A percentile compares a stretch with the other conserved stretches of the same genome.
These are phyloP conservation scores for Hoplostethus atlanticus DNA, from an alignment of 2,797 vertebrate species.

Conservation along the genomic window DNA sequence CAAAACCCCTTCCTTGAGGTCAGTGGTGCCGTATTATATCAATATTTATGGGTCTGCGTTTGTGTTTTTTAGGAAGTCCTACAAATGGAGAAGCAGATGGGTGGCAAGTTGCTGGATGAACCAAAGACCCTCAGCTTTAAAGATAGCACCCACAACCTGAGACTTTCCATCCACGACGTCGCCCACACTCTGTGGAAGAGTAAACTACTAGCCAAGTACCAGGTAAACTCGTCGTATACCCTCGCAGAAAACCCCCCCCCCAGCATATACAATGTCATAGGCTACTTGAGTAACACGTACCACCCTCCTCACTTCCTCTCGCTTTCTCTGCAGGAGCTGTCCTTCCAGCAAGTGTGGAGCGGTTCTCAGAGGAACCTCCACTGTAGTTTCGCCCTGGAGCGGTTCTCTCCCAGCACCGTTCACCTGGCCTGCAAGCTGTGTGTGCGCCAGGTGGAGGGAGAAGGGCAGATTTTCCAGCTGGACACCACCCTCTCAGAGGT, in stretches of 20 bases:
- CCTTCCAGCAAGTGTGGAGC: constrained; percentile 96
- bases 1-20: not conserved
- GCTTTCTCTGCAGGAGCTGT: constrained; percentile 88
- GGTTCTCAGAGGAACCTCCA: constrained; percentile 95
- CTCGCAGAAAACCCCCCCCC: not conserved
- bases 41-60: constrained; percentile 22
- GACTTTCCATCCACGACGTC: constrained; percentile 96
- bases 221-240: constrained; percentile 45
- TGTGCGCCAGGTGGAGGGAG: constrained; percentile 96
- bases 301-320: not conserved
- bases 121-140: constrained; percentile 98
- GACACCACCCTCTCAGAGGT: constrained; percentile 95
- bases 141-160: constrained; percentile 97
- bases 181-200: constrained; percentile 96
- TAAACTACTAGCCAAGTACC: constrained; percentile 96
- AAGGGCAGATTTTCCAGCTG: constrained; percentile 98
- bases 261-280: not conserved
- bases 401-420: constrained; percentile 89
- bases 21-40: not conserved
- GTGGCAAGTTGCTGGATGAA: constrained; percentile 96
- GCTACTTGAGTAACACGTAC: constrained; percentile 2
- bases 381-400: constrained; percentile 95
- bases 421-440: constrained; percentile 96
- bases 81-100: constrained; percentile 97
- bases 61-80: constrained; percentile 90